Base-by-base conservation (phyloP, 2,888 invertebrate genomes). In the Caenorhabditis sinica region DNA sequence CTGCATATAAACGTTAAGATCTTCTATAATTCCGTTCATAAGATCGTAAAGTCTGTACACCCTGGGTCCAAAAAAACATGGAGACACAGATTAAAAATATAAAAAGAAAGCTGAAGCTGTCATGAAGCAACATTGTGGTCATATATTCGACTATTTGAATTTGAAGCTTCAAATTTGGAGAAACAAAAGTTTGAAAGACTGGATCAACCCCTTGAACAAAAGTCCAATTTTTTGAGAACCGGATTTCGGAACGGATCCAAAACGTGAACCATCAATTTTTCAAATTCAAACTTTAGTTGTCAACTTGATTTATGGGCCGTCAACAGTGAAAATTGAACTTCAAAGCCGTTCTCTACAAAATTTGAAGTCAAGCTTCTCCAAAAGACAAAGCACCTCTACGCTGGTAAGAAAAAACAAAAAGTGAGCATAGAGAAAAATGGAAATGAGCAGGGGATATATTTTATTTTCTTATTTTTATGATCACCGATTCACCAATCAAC, bases 371-470 rank as follows among this genome's bases (percentile, higher is more conserved):
- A 28, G 56, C 15, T 15, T 60, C 36, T 60, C 33, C 33, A 60
- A 20, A 28, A 28, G 25, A 28, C 56, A 56, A 28, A 25, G 13
- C 56, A 28, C 13, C 28, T 5, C 11, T 36, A 6, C 9, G 33
- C 13, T 60, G 28, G 33, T 15, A 33, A 33, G 36, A 36, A 20
- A 61, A n/a, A 36, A 40, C 15, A 43, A 20, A n/a, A 11, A 20
- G 11, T 20, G 25, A 63, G 25, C 28, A 49, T 33, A 33, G 33
- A 65, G 33, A 66, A 49, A n/a, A 66, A 66, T 66, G 66, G 49
- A 66, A 66, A 66, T 66, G 66, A 66, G 66, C 49, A 49, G 66
- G 49, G 49, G 25, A 63, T 63, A 60, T 63, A 56, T 56, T 6
- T 43, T 63, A 53, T 25, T 23, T 40, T 61, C 33, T 63, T 25